Conservation (phyloP, 2,113 vertebrate genomes). For the Bungarus multicinctus region DNA sequence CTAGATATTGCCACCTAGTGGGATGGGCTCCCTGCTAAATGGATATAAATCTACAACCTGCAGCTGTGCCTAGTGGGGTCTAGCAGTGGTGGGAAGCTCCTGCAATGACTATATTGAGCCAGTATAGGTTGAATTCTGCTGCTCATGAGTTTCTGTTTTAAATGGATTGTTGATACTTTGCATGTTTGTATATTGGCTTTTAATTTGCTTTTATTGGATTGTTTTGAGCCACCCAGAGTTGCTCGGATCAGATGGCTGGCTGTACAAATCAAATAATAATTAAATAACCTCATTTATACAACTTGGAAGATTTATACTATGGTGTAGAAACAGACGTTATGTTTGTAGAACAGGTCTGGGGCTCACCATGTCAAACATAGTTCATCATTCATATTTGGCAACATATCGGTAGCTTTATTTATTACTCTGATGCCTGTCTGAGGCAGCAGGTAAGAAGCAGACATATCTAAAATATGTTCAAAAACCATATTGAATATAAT, state of each 20-base stretch:
- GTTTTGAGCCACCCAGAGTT: not conserved
- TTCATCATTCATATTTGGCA: not conserved
- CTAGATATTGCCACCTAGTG: not conserved
- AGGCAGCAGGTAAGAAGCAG: not conserved
- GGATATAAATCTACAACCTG: not conserved
- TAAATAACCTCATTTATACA: not conserved
- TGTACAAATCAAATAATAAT: not conserved
- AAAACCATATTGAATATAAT: not conserved
- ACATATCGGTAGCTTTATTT: not conserved
- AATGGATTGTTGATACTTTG: not conserved
- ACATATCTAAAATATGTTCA: not conserved
- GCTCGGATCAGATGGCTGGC: not conserved
- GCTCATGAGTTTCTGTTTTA: not conserved
- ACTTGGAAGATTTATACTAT: not conserved
- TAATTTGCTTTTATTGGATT: not conserved
- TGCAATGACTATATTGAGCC: not conserved
- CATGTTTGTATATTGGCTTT: not conserved
- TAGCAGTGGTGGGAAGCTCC: not conserved
- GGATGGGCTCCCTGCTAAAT: not conserved
- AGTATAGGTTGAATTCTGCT: not conserved
- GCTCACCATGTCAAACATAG: not conserved
- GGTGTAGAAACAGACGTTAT: not conserved
- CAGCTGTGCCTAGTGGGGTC: not conserved
- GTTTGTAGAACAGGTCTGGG: not conserved
- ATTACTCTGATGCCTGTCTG: not conserved